Base-by-base conservation (phyloP, 1,140 invertebrate genomes). In the Bombus ignitus region DNA sequence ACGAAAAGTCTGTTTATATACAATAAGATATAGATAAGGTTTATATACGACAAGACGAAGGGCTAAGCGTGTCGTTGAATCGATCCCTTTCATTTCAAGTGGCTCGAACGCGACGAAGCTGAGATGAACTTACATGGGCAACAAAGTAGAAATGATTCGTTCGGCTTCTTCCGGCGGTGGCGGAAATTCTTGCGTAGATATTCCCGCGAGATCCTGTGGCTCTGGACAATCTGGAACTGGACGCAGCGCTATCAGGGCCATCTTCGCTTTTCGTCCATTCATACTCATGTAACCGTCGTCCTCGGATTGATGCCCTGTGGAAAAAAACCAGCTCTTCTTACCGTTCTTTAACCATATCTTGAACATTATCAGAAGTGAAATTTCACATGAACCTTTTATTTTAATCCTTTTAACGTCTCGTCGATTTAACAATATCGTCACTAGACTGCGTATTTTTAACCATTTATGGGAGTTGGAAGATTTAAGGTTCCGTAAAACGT, bases 221-320 rank as follows among this genome's bases (percentile, higher is more conserved):
- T 95, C 94, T 53, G 95, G 95, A 86, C 95, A 96, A 91, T 97
- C 97, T 90, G 96, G 96, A 90, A 97, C 96, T 87, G 96, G 96
- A 95, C 96, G 96, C 93, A 97, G 96, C 91, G 96, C 94, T 90
- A 95, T 95, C 93, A 97, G 93, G 91, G 96, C 96, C 95, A 97
- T 97, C 93, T 97, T 97, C 83, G 97, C 96, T 95, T 97, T 96
- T 93, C 97, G 96, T 88, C 97, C 97, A 96, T 98, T 98, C 96
- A 98, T 97, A 95, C 97, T 98, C 97, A 98, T 98, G 95, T 98
- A 98, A 94, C 97, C 97, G 96, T 98, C 97, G 96, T 98, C 97
- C 94, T 98, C 97, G 65, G 97, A 98, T 93, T 97, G 97, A 94
- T 98, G 97, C 87, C 97, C 97, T 95, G 80, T 44, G 15, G 62